Percentiles rank a stretch among this genome's conserved stretches.
Conservation (phyloP, 2,113 vertebrate genomes). For the Zootoca vivipara region DNA sequence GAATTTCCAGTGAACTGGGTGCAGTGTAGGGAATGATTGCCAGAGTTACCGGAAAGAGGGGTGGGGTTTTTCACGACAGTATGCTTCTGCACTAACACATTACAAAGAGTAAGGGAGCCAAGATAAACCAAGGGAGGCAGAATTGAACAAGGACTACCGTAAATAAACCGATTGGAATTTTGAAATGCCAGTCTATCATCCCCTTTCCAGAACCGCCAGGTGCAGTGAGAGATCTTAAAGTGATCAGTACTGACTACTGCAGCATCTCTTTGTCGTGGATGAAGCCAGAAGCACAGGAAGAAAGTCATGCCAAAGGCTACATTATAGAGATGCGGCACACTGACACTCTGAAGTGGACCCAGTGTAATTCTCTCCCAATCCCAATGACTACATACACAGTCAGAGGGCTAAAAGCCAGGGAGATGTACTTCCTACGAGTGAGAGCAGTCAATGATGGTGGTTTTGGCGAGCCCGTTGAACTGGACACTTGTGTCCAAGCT, state of each 20-base stretch:
- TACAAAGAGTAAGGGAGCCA: background rate
- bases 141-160: no score
- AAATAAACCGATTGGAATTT: slow-evolving; percentile 10
- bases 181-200: background rate
- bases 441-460: slow-evolving; percentile 80
- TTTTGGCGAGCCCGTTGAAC: slow-evolving; percentile 69
- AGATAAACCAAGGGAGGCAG: background rate
- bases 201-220: slow-evolving; percentile 81
- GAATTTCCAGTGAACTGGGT: background rate
- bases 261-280: slow-evolving; percentile 86
- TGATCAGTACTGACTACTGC: slow-evolving; percentile 82
- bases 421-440: slow-evolving; percentile 83
- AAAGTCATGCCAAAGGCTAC: slow-evolving; percentile 81
- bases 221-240: slow-evolving; percentile 81
- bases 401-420: slow-evolving; percentile 82
- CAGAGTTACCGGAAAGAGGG: background rate
- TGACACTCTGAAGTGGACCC: slow-evolving; percentile 79
- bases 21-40: background rate
- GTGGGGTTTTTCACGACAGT: no score
- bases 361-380: slow-evolving; percentile 78
- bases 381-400: slow-evolving; percentile 75
- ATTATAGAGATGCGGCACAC: slow-evolving; percentile 83
- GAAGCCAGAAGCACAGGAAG: slow-evolving; percentile 72
- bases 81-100: background rate
- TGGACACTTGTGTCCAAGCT: slow-evolving; percentile 78